Percentiles rank a stretch among this genome's conserved stretches.
Evolutionary conservation across 2,888 invertebrate genomes (phyloP).

Genomic region (Lithophane ornitopus): DNA sequence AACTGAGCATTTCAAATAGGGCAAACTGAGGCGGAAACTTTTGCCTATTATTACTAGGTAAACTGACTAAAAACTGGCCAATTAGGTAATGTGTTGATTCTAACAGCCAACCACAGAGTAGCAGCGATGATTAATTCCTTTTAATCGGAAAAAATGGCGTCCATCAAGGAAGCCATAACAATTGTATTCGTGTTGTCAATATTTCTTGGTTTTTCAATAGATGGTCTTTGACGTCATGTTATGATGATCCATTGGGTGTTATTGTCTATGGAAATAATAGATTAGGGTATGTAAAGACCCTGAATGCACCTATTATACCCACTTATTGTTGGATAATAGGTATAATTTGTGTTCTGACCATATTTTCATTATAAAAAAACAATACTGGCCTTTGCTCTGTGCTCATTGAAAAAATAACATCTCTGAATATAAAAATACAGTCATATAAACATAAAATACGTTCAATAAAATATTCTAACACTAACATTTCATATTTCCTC

Average conservation of each 20-base stretch:
- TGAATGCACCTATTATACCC: constrained; percentile 53
- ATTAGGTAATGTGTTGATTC: constrained; percentile 60
- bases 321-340: constrained; percentile 52
- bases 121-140: constrained; percentile 65
- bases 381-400: constrained; percentile 11
- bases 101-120: constrained; percentile 64
- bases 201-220: constrained; percentile 64
- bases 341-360: constrained; percentile 41
- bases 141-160: constrained; percentile 67
- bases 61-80: constrained; percentile 63
- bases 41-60: constrained; percentile 65
- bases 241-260: constrained; percentile 53
- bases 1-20: constrained; percentile 42
- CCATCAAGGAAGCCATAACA: constrained; percentile 62
- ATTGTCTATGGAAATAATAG: constrained; percentile 65
- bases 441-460: constrained; percentile 21
- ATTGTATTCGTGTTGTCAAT: constrained; percentile 58
- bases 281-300: constrained; percentile 56
- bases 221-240: constrained; percentile 57
- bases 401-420: constrained; percentile 15
- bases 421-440: constrained; percentile 26
- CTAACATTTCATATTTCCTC: constrained; percentile 16
- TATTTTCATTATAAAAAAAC: constrained; percentile 41
- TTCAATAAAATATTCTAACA: constrained; percentile 1
- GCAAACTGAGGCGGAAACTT: constrained; percentile 53